A percentile compares a stretch with the other conserved stretches of the same genome.
Conservation (phyloP, 2,113 vertebrate genomes). For the Ochotona princeps region DNA sequence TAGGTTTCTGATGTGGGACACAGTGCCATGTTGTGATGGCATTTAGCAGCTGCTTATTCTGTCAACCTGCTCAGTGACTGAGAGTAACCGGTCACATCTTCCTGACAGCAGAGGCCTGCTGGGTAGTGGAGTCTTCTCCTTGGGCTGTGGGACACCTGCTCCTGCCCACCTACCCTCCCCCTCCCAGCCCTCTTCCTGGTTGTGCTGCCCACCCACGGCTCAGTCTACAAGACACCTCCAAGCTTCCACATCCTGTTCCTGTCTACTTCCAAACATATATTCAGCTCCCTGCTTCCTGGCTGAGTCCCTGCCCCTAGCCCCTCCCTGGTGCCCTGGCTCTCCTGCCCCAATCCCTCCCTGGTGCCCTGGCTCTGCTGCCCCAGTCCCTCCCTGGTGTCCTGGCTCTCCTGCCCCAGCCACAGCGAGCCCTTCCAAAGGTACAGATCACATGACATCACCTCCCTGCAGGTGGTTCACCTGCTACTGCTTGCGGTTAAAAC, state of each 20-base stretch:
- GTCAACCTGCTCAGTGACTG: neutral
- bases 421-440: neutral
- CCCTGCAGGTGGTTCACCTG: fast-evolving
- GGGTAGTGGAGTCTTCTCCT: neutral
- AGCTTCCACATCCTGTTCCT: neutral
- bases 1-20: neutral
- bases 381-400: too few species aligned
- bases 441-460: neutral
- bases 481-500: neutral
- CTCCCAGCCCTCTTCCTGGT: neutral
- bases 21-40: too few species aligned
- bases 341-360: too few species aligned
- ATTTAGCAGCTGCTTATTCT: fast-evolving
- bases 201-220: neutral
- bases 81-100: neutral
- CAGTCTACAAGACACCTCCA: neutral
- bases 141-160: neutral
- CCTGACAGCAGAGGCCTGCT: neutral
- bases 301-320: neutral
- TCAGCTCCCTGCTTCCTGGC: neutral
- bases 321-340: neutral
- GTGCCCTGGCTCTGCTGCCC: neutral
- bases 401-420: too few species aligned
- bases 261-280: neutral
- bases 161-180: fast-evolving